Evolutionary conservation across 2,888 invertebrate species (phyloP).

Genomic region (Cecidostiba fungosa): DNA sequence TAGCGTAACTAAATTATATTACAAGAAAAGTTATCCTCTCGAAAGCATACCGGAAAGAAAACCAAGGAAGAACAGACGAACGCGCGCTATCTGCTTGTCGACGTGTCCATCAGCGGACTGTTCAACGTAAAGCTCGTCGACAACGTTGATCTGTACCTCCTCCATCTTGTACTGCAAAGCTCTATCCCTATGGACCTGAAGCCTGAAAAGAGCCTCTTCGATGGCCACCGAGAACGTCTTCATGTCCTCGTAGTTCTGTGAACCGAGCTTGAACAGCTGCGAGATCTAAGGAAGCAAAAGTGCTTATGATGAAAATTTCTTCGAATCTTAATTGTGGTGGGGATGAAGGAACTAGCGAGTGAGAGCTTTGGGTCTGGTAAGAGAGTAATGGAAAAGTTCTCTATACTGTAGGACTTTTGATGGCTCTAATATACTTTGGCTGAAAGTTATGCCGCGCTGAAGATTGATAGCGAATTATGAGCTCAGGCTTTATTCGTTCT

Average conservation of each 20-base stretch:
- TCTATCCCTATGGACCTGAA: constrained; percentile 92
- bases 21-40: no score
- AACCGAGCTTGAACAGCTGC: constrained; percentile 97
- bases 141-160: constrained; percentile 95
- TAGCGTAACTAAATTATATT: neutral
- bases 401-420: neutral
- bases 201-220: constrained; percentile 95
- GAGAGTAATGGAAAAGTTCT: constrained; percentile 28
- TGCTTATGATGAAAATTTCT: neutral
- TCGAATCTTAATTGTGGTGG: neutral
- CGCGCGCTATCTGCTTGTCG: constrained; percentile 95
- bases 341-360: neutral
- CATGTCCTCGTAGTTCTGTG: constrained; percentile 93
- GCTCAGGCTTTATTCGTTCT: neutral
- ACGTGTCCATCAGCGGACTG: constrained; percentile 92
- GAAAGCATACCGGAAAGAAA: constrained; percentile 90
- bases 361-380: neutral
- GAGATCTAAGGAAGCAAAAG: constrained; percentile 85
- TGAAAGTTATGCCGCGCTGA: neutral
- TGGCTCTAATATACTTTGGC: neutral
- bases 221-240: constrained; percentile 94
- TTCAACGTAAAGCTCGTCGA: constrained; percentile 95
- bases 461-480: neutral
- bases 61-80: constrained; percentile 96
- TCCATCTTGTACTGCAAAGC: constrained; percentile 97